Evolutionary conservation across 2,797 vertebrate species (phyloP), one percentile per base, ranked within the genome.

Genomic region (Chaunax sp.): DNA sequence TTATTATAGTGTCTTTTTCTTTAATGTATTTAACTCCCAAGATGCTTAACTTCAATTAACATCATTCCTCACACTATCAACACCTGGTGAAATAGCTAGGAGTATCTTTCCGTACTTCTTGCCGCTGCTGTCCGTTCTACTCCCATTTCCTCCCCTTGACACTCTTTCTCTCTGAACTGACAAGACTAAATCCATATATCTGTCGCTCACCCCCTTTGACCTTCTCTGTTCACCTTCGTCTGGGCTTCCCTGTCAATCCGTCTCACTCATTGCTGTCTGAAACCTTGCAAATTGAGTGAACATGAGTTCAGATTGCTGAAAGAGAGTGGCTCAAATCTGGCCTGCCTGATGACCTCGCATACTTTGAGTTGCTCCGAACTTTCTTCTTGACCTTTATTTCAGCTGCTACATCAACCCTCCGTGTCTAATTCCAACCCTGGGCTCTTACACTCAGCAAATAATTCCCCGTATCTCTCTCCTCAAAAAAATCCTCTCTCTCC

Each of bases 331-430:
- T 85, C 47, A 75, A 74, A 65, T 64, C 80, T 44, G 69, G 56
- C 80, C 76, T 66, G 67, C 81, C 82, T 86, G 79, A 86, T 89
- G 85, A 83, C 80, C 81, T 81, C 77, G 70, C 63, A 83, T 67
- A 23, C 74, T 77, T 64, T 62, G 44, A n/a, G 45, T 62, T 8
- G 57, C 52, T 80, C 71, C 66, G 61, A 50, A 50, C 69, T 75
- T 59, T 35, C 81, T 79, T 76, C 83, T 86, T 62, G 28, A 57
- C 78, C 33, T 85, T 79, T 76, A 78, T 82, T 87, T 69, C 77
- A 70, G 72, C 75, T 11, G 56, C 70, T 63, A 41, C 69, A 72
- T 67, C 60, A 67, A 64, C 45, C 74, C 30, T 35, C 46, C 64
- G n/a, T 19, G 12, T 63, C 58, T 83, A 75, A 85, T 80, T 87